These are phyloP conservation scores for Solenodon paradoxus DNA, from an alignment of 2,113 vertebrate genomes.

Conservation along the genomic window DNA sequence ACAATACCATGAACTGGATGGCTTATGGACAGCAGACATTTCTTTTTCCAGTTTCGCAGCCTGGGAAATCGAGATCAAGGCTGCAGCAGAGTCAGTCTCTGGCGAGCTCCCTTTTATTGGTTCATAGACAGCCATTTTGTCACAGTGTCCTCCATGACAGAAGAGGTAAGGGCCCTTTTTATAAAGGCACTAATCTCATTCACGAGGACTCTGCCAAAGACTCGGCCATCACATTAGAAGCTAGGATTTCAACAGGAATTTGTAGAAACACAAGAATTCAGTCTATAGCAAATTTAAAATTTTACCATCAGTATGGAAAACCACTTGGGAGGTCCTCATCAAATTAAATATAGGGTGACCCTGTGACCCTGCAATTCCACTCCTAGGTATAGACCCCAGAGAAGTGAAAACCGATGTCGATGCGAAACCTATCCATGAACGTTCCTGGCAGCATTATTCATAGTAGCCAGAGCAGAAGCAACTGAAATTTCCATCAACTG, in stretches of 20 bases:
- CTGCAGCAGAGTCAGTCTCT: neutral
- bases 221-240: neutral
- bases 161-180: neutral
- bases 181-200: neutral
- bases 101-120: neutral
- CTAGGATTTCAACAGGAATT: neutral
- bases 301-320: neutral
- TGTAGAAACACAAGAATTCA: neutral
- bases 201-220: neutral
- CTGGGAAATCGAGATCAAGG: neutral
- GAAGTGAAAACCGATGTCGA: neutral
- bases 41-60: neutral
- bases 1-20: too few relatives aligned
- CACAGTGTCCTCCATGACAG: neutral
- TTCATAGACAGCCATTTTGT: neutral
- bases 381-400: neutral
- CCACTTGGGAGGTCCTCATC: neutral
- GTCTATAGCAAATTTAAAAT: neutral
- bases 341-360: neutral
- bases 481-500: too few relatives aligned
- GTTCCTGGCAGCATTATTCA: neutral
- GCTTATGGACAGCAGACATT: too few relatives aligned
- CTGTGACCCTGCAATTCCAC: neutral
- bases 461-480: neutral
- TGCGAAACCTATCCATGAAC: neutral